Evolutionary conservation across 1,140 invertebrate genomes (phyloP).

Genomic region (Anthonomus grandis): DNA sequence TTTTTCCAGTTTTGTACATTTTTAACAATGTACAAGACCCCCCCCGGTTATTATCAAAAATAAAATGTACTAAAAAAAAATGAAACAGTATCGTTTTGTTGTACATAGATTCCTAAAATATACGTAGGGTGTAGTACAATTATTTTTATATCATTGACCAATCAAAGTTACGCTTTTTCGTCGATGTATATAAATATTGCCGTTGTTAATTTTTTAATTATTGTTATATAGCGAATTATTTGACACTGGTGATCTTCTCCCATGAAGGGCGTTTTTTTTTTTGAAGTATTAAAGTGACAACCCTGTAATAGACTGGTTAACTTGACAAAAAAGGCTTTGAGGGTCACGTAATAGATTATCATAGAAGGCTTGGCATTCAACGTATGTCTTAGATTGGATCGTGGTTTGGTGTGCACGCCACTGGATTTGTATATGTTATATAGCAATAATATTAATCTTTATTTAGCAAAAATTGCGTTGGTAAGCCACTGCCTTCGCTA

Average conservation of each 20-base stretch:
- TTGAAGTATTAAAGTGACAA: neutral
- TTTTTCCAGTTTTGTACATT: too few relatives aligned
- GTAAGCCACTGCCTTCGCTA: too few relatives aligned
- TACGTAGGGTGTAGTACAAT: slow-evolving; percentile 35
- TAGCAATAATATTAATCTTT: too few relatives aligned
- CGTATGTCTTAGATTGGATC: too few relatives aligned
- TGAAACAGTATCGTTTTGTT: slow-evolving; percentile 16
- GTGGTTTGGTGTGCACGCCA: too few relatives aligned
- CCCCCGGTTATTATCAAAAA: slow-evolving; percentile 1
- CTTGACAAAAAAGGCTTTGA: too few relatives aligned
- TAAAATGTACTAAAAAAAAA: neutral
- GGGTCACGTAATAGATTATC: too few relatives aligned
- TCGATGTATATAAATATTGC: slow-evolving; percentile 49
- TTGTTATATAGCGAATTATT: slow-evolving; percentile 20
- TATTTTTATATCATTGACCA: slow-evolving; percentile 51
- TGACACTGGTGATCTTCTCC: neutral
- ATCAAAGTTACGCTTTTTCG: slow-evolving; percentile 48
- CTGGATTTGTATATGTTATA: too few relatives aligned
- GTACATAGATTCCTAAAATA: slow-evolving; percentile 26
- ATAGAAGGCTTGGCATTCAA: too few relatives aligned
- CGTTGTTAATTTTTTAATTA: slow-evolving; percentile 48
- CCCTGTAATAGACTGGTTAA: too few relatives aligned
- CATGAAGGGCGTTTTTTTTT: slow-evolving; percentile 43
- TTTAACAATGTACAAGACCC: too few relatives aligned
- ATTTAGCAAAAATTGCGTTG: too few relatives aligned